A percentile compares a stretch with the other conserved stretches of the same genome.
These are phyloP conservation scores for Blennius ocellaris DNA, from an alignment of 2,113 vertebrate genomes.

Conservation along the genomic window DNA sequence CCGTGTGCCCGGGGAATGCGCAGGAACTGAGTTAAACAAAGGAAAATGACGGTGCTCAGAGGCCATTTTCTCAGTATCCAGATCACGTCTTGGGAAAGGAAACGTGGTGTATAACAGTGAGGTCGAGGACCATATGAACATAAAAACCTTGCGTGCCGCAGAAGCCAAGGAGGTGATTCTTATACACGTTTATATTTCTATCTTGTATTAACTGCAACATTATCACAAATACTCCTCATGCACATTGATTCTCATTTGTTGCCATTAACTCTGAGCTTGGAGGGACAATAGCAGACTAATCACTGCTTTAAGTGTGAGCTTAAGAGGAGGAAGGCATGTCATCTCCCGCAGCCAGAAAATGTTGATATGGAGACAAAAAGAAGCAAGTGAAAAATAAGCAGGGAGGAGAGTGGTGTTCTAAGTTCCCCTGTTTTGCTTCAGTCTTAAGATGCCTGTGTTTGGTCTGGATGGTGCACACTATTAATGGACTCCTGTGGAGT, in stretches of 20 bases:
- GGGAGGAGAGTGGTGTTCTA: too few species aligned
- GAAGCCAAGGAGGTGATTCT: neutral
- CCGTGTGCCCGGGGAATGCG: slow-evolving; percentile 12
- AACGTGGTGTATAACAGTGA: too few species aligned
- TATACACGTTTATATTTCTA: too few species aligned
- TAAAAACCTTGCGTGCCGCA: too few species aligned
- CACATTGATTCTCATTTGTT: too few species aligned
- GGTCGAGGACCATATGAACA: too few species aligned
- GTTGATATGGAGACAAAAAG: neutral
- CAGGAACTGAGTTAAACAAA: slow-evolving; percentile 26
- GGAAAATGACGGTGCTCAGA: neutral
- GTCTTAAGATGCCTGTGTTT: too few species aligned
- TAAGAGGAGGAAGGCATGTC: slow-evolving; percentile 5
- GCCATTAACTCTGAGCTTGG: neutral
- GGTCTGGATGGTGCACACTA: too few species aligned
- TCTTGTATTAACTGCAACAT: neutral
- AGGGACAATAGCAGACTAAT: neutral
- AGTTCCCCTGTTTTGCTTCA: too few species aligned
- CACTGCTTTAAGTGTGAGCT: neutral
- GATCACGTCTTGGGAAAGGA: neutral
- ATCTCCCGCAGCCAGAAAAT: slow-evolving; percentile 2
- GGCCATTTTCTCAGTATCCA: slow-evolving; percentile 6
- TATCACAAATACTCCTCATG: too few species aligned
- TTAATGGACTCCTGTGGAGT: too few species aligned
- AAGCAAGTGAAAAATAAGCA: neutral